Evolutionary conservation across 2,888 invertebrate genomes (phyloP).

Genomic region (Ophioninae sp.): DNA sequence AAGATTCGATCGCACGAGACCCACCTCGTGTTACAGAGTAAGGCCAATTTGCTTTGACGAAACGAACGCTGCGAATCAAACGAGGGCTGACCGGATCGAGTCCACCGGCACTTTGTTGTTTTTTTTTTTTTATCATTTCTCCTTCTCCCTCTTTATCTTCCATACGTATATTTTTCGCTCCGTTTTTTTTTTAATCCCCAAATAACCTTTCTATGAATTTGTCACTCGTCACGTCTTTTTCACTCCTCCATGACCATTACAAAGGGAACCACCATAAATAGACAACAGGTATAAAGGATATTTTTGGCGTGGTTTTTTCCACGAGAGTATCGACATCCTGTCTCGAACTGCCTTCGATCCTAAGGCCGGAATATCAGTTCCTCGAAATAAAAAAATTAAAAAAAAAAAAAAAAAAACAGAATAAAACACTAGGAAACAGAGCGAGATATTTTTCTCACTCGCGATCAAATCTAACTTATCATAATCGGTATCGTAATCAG

Average conservation of each 20-base stretch:
- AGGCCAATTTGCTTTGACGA: slow-evolving; percentile 68
- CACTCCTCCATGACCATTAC: slow-evolving; percentile 54
- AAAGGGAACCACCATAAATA: slow-evolving; percentile 52
- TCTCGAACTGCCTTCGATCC: slow-evolving; percentile 38
- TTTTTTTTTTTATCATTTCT: slow-evolving; percentile 5
- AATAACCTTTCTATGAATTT: slow-evolving; percentile 19
- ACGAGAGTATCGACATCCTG: slow-evolving; percentile 55
- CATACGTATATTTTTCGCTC: background rate
- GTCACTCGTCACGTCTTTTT: slow-evolving; percentile 48
- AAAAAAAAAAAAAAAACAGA: background rate
- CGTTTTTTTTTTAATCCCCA: slow-evolving; percentile 5
- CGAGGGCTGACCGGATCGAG: slow-evolving; percentile 19
- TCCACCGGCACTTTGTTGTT: background rate
- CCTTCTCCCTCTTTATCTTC: background rate
- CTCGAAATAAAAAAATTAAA: background rate
- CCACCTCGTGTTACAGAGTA: slow-evolving; percentile 63
- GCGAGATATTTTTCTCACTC: no score
- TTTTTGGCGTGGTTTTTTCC: slow-evolving; percentile 49
- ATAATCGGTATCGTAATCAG: no score
- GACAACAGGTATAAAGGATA: slow-evolving; percentile 5
- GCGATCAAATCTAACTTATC: no score
- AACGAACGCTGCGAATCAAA: slow-evolving; percentile 26
- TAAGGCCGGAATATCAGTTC: slow-evolving; percentile 1
- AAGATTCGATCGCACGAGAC: slow-evolving; percentile 8
- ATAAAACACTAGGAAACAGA: background rate